Base-by-base conservation (phyloP, 2,888 invertebrate genomes). In the Reticulitermes lucifugus region DNA sequence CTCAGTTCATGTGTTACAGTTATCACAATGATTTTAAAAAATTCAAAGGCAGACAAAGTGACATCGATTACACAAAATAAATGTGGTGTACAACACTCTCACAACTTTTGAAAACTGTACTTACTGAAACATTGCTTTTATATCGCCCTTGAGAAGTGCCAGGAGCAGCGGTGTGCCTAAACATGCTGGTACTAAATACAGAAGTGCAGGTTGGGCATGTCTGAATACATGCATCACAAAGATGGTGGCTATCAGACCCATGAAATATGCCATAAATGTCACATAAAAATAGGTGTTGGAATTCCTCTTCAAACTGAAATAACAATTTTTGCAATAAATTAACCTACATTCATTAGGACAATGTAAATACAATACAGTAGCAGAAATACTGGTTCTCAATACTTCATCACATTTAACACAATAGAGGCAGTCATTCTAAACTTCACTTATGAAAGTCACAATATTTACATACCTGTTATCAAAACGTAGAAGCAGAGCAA, bases 201-300 rank as follows among this genome's bases (percentile, higher is more conserved):
- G 92, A 86, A 99, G 93, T 83, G 99, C 99, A 0, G 99, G 99
- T 93, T 99, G 98, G 43, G 99, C 99, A 92, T 98, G 99, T 91
- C 98, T 98, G 92, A 98, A 99, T 88, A 98, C 93, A 92, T 99
- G 98, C 98, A 99, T 99, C 86, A 99, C 97, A 88, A 97, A 94
- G 91, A 99, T 98, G 1, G 99, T 99, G 41, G 96, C 94, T 90
- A 98, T 92, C 87, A 99, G 92, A 1, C 99, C 99, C 89, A 97
- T 91, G 89, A 99, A 95, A 91, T 99, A 99, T 2, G 99, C 99
- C 77, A 94, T 90, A 91, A 99, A 96, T 6, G 98, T 97, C 5
- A 97, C 94, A 89, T 96, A 96, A 93, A 99, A 99, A 91, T 98
- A 98, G 43, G 95, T 94, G 88, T 96, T 95, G 21, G 95, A 95